Evolutionary conservation across 2,113 vertebrate genomes (phyloP), one percentile per base, ranked within the genome.

Genomic region (Chaenogobius annularis): DNA sequence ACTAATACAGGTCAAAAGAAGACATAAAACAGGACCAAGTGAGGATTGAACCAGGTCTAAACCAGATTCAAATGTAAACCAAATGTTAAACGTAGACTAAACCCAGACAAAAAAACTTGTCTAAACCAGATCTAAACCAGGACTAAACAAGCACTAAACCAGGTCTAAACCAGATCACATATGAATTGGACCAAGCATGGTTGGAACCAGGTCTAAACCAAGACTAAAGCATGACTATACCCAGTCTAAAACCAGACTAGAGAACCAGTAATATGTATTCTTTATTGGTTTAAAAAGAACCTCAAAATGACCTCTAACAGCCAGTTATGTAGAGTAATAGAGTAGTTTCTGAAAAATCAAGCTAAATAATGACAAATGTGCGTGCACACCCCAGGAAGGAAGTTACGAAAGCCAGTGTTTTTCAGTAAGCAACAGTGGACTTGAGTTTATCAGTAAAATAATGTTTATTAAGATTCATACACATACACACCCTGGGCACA

Each of bases 301-400:
- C 15, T 15, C 19, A 31, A 50, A 50, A 50, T 50, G 17, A 46
- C 44, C 12, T 40, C 5, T 40, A 40, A 40, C 37, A 40, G 37
- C 4, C 15, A 58, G 10, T 40, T 40, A 40, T 40, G 8, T 40
- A 7, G 37, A 40, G 37, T 40, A 40, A 40, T 40, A 9, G 37
- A 31, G 26, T 31, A 23, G 20, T 56, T 23, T 12, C 54, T 22
- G 20, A 10, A 23, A 58, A 58, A 26, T 7, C 3, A 6, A 12
- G 55, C 13, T 58, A 26, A 26, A 58, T 26, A 37, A 62, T 62
- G 59, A 85, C 70, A 47, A 72, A 85, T 77, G 48, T 20, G 7
- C 67, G 14, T 11, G 19, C 61, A 6, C 64, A 73, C 74, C 72
- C 83, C 70, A 75, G 76, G 74, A 84, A 78, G 70, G 72, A 85